These are phyloP conservation scores for Piezodorus guildinii DNA, from an alignment of 1,140 invertebrate genomes.

Conservation along the genomic window DNA sequence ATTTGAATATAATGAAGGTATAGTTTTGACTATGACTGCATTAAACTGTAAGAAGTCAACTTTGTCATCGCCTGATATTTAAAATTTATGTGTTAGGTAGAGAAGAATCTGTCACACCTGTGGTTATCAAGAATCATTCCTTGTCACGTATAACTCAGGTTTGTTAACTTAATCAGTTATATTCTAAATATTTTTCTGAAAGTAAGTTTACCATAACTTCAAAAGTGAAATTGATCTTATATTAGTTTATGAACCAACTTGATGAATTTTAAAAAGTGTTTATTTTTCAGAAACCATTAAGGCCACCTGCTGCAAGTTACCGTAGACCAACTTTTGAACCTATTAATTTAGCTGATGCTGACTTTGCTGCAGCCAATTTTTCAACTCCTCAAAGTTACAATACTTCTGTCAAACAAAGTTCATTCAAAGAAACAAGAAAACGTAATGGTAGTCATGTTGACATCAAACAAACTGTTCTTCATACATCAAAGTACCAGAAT, in stretches of 20 bases:
- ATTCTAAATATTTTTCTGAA: not conserved
- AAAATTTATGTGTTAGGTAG: not conserved
- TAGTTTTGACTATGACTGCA: constrained; percentile 11
- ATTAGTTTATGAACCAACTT: not conserved
- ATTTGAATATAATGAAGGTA: constrained; percentile 66
- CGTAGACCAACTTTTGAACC: constrained; percentile 31
- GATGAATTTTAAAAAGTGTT: constrained; percentile 3
- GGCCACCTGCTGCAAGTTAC: constrained; percentile 28
- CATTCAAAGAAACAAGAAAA: not conserved
- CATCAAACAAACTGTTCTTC: too few relatives aligned
- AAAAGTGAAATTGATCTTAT: too few relatives aligned
- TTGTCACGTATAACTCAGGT: constrained; percentile 19
- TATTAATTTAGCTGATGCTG: constrained; percentile 32
- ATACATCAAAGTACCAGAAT: not conserved
- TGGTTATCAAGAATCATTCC: constrained; percentile 21
- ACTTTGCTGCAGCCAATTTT: constrained; percentile 29
- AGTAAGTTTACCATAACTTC: too few relatives aligned
- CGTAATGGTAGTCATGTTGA: not conserved
- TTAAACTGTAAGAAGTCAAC: constrained; percentile 6
- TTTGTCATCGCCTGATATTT: constrained; percentile 14
- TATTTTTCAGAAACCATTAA: constrained; percentile 21
- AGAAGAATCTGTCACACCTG: constrained; percentile 18
- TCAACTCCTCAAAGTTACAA: constrained; percentile 13
- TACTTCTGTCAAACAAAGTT: not conserved
- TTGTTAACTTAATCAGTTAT: constrained; percentile 8